Base-by-base conservation (phyloP, 2,797 vertebrate genomes). In the Sebastes steindachneri region DNA sequence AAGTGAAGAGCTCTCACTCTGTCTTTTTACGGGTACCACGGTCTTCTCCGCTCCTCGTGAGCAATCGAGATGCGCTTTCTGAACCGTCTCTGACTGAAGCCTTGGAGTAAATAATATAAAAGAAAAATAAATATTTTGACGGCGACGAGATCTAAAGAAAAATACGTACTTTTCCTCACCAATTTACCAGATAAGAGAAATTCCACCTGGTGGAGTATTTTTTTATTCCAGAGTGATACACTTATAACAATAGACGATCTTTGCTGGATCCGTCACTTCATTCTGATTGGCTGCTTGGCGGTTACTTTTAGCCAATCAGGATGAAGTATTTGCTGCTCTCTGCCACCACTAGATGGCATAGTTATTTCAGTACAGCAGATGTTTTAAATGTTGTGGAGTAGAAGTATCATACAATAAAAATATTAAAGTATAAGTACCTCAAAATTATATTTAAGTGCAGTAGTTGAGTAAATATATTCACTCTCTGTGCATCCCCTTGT, bases 1-100 rank as follows among this genome's bases (percentile, higher is more conserved):
- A 63, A 17, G 2, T n/a, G 3, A 37, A 3, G 77, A 91, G 1
- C 0, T 68, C 81, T 75, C 75, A 86, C 91, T 91, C 82, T 0
- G 25, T 7, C 0, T 1, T 5, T 83, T 83, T 58, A 37, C 7
- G 15, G 4, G 9, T 37, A 64, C 48, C 3, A 2, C 48, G n/a
- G 37, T 17, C 2, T 3, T 21, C 57, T 67, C 1, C 3, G 2
- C 4, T 37, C 17, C 2, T 41, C 3, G 10, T 4, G 12, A 5
- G 29, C 10, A 17, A 45, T 12, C 31, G 9, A 73, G 9, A 53
- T 57, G 1, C 3, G 0, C 48, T 51, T 51, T n/a, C 7, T 51
- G 19, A n/a, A n/a, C 48, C 19, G 19, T 51, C 48, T 19, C 17
- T 19, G 8, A 51, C 14, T 17, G 19, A 51, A n/a, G 3, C 2